These are phyloP conservation scores for Pentalonia nigronervosa DNA, from an alignment of 1,140 invertebrate genomes.

Conservation along the genomic window DNA sequence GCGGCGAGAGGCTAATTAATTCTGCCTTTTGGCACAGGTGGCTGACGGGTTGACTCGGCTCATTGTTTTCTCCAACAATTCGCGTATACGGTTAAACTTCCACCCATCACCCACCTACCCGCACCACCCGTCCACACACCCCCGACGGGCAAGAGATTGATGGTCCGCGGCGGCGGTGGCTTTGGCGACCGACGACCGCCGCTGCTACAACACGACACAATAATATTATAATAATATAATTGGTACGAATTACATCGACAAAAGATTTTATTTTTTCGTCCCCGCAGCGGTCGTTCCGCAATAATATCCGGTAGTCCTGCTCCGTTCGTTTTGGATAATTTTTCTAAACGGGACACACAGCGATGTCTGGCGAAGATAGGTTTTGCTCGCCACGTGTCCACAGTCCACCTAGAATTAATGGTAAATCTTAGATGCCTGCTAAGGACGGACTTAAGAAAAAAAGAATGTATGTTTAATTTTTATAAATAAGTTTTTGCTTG, in stretches of 20 bases:
- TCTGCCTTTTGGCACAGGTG: constrained; percentile 51
- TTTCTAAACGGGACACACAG: not conserved
- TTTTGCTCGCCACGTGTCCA: too few species aligned
- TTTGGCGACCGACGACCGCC: not conserved
- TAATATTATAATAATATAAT: not conserved
- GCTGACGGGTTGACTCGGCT: constrained; percentile 48
- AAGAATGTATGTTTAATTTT: too few species aligned
- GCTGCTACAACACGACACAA: not conserved
- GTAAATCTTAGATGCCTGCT: too few species aligned
- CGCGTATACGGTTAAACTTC: not conserved
- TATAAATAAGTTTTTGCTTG: too few species aligned
- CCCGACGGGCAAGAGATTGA: not conserved
- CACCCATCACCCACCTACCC: not conserved
- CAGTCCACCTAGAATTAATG: too few species aligned
- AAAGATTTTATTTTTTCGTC: not conserved
- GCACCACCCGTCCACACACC: not conserved
- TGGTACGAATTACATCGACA: not conserved
- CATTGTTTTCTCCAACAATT: constrained; percentile 28
- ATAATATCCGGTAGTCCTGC: not conserved
- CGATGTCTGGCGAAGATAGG: too few species aligned
- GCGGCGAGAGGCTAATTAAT: constrained; percentile 25
- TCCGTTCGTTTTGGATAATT: not conserved
- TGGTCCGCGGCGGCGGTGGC: not conserved
- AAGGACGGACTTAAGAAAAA: too few species aligned
- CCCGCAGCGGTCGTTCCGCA: not conserved